These are phyloP conservation scores for Hippolais icterina DNA, from an alignment of 2,113 vertebrate genomes.

Conservation along the genomic window DNA sequence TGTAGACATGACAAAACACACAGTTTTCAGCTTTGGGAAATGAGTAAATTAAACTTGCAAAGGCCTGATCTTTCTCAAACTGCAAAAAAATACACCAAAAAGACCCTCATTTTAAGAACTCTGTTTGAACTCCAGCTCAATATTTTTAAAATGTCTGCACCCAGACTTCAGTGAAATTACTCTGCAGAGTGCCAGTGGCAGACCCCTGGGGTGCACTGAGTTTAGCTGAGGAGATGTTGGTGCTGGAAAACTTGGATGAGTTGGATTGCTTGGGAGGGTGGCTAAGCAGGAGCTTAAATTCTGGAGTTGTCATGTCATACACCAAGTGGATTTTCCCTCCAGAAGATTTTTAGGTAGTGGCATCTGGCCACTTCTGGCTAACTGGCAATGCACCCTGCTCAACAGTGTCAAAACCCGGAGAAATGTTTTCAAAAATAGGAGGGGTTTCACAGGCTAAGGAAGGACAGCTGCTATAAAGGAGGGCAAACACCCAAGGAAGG, in stretches of 20 bases:
- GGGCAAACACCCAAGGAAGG: neutral
- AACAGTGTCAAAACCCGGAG: accelerated
- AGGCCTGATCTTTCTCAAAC: neutral
- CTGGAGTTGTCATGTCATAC: neutral
- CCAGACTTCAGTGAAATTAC: neutral
- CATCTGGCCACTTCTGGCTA: neutral
- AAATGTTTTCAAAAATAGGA: neutral
- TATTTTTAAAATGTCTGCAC: neutral
- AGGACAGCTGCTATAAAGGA: neutral
- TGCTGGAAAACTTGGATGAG: neutral
- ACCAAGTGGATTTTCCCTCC: neutral
- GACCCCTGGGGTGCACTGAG: neutral
- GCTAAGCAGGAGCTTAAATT: neutral
- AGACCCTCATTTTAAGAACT: neutral
- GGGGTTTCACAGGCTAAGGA: neutral
- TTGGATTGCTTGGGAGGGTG: neutral
- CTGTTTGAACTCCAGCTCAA: neutral
- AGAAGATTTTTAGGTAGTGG: neutral
- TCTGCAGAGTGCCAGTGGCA: neutral
- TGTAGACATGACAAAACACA: neutral
- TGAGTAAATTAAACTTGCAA: neutral
- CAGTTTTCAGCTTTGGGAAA: neutral
- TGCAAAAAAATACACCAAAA: neutral
- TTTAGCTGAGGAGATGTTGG: neutral
- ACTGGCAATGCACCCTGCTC: neutral